Conservation (phyloP, 2,797 vertebrate species). For the Alcedo quadribrachys region DNA sequence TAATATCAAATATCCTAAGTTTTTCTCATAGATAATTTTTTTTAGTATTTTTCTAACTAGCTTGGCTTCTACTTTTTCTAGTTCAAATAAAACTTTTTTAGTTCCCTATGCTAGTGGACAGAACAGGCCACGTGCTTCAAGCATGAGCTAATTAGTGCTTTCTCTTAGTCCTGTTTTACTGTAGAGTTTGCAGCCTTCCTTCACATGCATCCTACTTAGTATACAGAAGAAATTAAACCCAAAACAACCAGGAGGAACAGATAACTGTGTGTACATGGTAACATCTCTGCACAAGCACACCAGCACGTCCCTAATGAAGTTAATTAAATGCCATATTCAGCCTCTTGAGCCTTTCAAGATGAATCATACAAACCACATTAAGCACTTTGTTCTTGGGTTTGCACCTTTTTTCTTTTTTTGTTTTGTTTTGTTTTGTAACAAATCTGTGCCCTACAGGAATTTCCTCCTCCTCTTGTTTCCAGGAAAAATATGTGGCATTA, state of each 20-base stretch:
- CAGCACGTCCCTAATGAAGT: neutral
- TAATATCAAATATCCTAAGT: neutral
- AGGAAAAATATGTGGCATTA: neutral
- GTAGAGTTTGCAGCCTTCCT: neutral
- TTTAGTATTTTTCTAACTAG: neutral
- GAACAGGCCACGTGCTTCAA: neutral
- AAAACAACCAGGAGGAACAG: neutral
- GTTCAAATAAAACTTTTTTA: neutral
- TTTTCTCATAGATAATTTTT: neutral
- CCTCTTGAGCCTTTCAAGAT: conserved; percentile 28
- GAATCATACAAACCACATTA: neutral
- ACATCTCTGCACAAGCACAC: neutral
- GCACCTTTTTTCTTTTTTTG: neutral
- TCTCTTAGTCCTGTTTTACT: neutral
- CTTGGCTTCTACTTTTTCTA: neutral
- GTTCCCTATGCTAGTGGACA: neutral
- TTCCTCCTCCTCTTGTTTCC: neutral
- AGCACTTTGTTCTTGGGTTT: neutral
- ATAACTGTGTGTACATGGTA: neutral
- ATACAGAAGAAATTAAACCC: neutral
- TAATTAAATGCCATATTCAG: conserved; percentile 40
- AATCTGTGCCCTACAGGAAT: neutral
- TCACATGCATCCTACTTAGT: neutral
- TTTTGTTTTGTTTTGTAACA: neutral
- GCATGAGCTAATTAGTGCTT: neutral